Percentiles rank a stretch among this genome's conserved stretches.
Evolutionary conservation across 2,113 vertebrate species (phyloP).

Genomic region (Phyllostomus hastatus): DNA sequence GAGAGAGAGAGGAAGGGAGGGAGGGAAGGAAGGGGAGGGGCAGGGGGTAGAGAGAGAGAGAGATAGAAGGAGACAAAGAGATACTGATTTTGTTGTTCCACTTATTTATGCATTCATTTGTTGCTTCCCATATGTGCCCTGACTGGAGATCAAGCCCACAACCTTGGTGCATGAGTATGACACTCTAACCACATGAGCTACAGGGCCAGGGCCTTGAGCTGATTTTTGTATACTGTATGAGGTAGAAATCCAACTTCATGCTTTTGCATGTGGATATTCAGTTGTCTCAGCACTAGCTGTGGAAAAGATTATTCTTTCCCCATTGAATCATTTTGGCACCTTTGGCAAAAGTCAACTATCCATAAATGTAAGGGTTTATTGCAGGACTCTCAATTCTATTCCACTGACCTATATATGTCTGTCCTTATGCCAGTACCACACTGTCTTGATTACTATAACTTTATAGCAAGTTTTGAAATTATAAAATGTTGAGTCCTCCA

Average conservation of each 20-base stretch:
- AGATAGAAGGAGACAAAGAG: no score
- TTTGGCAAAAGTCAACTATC: not conserved
- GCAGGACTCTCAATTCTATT: not conserved
- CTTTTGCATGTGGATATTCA: not conserved
- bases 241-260: not conserved
- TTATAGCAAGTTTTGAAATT: not conserved
- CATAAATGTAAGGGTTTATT: not conserved
- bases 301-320: not conserved
- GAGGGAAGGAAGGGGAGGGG: no score
- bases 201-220: no score
- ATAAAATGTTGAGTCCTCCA: not conserved
- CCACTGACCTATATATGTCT: not conserved
- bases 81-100: no score
- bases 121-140: no score
- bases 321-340: not conserved
- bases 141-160: no score
- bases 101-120: no score
- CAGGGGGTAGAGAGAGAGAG: no score
- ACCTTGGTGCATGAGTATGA: no score
- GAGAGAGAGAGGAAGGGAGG: no score
- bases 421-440: not conserved
- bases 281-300: not conserved
- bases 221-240: not conserved
- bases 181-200: no score
- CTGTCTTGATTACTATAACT: not conserved